These are phyloP conservation scores for Tursiops truncatus DNA, from an alignment of 2,113 vertebrate species.

Conservation along the genomic window DNA sequence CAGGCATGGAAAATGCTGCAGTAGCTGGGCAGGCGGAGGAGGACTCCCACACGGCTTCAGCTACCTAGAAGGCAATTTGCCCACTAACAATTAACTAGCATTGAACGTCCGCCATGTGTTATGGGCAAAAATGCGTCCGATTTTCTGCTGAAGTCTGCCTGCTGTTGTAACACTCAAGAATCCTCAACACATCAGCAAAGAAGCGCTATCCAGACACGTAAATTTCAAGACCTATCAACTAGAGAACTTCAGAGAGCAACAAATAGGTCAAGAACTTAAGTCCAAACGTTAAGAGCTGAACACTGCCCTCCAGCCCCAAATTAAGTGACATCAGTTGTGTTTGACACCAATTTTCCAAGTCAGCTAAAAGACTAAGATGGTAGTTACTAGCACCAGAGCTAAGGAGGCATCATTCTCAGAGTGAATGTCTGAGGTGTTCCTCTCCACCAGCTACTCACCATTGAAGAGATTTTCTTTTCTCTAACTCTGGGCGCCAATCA, in stretches of 20 bases:
- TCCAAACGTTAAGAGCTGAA: background rate
- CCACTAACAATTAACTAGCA: background rate
- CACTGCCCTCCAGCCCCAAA: background rate
- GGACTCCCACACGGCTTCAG: fast-evolving
- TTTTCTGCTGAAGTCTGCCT: background rate
- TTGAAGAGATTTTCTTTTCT: background rate
- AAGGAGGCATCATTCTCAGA: background rate
- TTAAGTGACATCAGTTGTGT: background rate
- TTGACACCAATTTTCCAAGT: conserved; percentile 17
- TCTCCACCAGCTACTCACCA: background rate
- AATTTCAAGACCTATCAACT: background rate
- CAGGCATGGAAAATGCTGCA: background rate
- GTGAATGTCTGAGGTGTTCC: background rate
- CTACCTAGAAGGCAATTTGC: background rate
- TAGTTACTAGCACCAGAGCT: background rate
- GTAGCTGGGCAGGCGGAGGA: background rate
- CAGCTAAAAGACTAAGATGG: background rate
- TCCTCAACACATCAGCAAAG: background rate
- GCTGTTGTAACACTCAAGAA: background rate
- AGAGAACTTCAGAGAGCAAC: conserved; percentile 4
- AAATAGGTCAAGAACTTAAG: background rate
- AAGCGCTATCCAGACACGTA: background rate
- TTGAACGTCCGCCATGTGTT: background rate
- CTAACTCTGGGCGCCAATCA: background rate
- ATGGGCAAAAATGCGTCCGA: background rate